Evolutionary conservation across 2,113 vertebrate species (phyloP).

Genomic region (Eidolon helvum): DNA sequence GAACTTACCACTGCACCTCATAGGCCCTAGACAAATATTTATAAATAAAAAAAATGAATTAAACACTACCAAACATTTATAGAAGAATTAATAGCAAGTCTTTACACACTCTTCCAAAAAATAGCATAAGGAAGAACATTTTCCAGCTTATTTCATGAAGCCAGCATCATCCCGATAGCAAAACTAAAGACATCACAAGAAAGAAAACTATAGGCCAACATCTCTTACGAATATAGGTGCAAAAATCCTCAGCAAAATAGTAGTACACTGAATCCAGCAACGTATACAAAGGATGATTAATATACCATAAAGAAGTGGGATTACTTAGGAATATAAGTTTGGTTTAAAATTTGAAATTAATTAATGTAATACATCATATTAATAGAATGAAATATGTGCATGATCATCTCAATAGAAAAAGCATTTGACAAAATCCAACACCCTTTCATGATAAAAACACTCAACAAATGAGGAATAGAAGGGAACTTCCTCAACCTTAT

Average conservation of each 20-base stretch:
- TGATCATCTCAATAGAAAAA: neutral
- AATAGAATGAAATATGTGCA: neutral
- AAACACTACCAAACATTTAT: neutral
- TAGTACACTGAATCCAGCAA: neutral
- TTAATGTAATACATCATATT: neutral
- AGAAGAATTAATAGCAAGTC: neutral
- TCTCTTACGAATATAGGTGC: neutral
- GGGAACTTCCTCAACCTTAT: neutral
- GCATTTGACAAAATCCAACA: neutral
- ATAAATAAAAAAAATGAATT: neutral
- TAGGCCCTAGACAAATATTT: neutral
- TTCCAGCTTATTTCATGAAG: neutral
- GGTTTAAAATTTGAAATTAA: conserved; percentile 18
- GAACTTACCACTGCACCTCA: too few relatives aligned
- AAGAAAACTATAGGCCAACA: neutral
- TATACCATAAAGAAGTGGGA: neutral
- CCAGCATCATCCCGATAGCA: neutral
- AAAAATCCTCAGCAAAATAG: neutral
- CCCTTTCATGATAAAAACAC: neutral
- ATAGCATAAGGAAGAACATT: neutral
- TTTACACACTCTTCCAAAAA: neutral
- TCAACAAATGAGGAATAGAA: neutral
- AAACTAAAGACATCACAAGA: neutral
- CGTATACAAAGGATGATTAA: neutral
- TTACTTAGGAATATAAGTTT: neutral